phyloP scores from a whole-genome alignment of 2,113 vertebrate species.

The Petaurus breviceps region DNA sequence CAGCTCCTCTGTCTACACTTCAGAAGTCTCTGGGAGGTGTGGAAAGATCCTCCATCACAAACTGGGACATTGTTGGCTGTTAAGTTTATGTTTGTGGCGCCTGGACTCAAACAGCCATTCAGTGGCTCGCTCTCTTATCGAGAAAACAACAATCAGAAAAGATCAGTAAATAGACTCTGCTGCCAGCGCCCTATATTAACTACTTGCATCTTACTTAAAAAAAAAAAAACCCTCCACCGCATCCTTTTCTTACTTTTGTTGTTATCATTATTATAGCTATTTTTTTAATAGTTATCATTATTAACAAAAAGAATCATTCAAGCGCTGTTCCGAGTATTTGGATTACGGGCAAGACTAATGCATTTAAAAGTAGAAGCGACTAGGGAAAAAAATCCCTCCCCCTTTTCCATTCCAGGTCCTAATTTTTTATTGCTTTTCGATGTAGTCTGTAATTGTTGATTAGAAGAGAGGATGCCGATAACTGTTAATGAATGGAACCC shows the following conservation, averaged over 20 bases:
- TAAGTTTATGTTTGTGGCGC: constrained; percentile 89
- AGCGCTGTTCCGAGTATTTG: not conserved
- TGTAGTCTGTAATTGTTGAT: constrained; percentile 63
- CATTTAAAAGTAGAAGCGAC: constrained; percentile 22
- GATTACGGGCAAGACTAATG: not conserved
- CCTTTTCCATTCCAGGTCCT: constrained; percentile 36
- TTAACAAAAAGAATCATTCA: constrained; percentile 3
- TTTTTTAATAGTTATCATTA: not conserved
- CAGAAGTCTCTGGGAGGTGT: constrained; percentile 84
- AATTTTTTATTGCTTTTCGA: constrained; percentile 33
- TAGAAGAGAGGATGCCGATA: not conserved
- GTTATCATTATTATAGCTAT: not conserved
- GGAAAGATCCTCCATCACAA: constrained; percentile 84
- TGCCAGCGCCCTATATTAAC: constrained; percentile 80
- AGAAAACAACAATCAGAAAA: constrained; percentile 87
- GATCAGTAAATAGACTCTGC: constrained; percentile 85
- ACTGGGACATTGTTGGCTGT: constrained; percentile 82
- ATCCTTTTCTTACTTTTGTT: constrained; percentile 39
- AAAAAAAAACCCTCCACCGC: constrained; percentile 33
- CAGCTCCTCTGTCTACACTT: constrained; percentile 80
- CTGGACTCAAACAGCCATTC: constrained; percentile 87
- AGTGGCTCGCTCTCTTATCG: constrained; percentile 87
- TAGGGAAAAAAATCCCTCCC: not conserved
- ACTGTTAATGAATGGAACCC: constrained; percentile 40
- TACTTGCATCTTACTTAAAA: constrained; percentile 67